A percentile compares a stretch with the other conserved stretches of the same genome.
Conservation (phyloP, 2,797 vertebrate genomes). For the Myioborus melanocephalus region DNA sequence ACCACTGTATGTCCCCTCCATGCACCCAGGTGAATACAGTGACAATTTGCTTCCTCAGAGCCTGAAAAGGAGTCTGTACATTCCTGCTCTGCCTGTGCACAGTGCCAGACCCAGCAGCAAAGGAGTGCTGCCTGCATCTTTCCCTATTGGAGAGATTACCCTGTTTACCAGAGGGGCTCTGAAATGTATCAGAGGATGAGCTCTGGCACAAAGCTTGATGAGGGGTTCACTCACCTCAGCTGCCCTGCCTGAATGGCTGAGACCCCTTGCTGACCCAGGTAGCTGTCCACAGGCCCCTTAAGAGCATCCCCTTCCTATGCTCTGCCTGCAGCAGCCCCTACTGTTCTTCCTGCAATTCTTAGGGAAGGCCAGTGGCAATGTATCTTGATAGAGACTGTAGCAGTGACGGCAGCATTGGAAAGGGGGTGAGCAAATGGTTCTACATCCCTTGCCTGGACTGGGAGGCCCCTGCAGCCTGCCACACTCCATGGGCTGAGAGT, state of each 20-base stretch:
- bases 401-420: background rate
- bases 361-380: background rate
- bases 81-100: background rate
- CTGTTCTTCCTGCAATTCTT: background rate
- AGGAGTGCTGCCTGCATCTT: background rate
- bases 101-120: background rate
- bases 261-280: background rate
- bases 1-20: too few species aligned
- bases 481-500: background rate
- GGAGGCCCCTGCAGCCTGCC: background rate
- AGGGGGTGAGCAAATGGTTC: background rate
- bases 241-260: background rate
- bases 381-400: fast-evolving
- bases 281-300: background rate
- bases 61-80: background rate
- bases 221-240: background rate
- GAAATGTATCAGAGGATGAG: background rate
- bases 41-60: background rate
- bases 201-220: background rate
- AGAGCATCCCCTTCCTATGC: background rate
- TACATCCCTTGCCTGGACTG: background rate
- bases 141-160: background rate
- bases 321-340: background rate
- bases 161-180: background rate
- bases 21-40: background rate